These are phyloP conservation scores for Morinoia aosen DNA, from an alignment of 2,888 invertebrate species.

Conservation along the genomic window DNA sequence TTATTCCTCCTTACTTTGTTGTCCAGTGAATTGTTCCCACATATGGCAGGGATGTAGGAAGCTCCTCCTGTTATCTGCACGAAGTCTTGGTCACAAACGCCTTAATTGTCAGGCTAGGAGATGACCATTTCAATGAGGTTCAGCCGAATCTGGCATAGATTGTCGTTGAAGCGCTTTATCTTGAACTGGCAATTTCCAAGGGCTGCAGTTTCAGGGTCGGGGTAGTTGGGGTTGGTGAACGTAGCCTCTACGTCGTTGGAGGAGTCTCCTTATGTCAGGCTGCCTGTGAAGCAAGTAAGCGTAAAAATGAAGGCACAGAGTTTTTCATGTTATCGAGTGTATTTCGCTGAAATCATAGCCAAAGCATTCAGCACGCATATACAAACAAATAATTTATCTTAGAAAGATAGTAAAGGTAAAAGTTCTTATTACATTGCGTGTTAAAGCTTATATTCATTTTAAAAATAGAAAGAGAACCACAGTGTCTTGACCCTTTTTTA, in stretches of 20 bases:
- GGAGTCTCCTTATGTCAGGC: not conserved
- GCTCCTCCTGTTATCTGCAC: constrained; percentile 76
- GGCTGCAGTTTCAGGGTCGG: not conserved
- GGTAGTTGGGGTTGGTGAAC: constrained; percentile 80
- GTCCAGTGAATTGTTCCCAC: constrained; percentile 70
- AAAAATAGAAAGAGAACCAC: too few species aligned
- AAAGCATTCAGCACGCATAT: too few species aligned
- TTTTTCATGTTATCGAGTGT: too few species aligned
- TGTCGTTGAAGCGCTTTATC: constrained; percentile 79
- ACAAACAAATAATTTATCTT: too few species aligned
- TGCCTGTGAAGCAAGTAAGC: not conserved
- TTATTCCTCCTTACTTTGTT: constrained; percentile 69
- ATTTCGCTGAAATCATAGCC: too few species aligned
- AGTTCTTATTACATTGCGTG: too few species aligned
- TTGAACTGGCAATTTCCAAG: constrained; percentile 78
- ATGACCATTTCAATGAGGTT: constrained; percentile 83
- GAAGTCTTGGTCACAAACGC: constrained; percentile 81
- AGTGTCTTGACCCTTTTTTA: too few species aligned
- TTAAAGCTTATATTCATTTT: too few species aligned
- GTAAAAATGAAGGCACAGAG: too few species aligned
- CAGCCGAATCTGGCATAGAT: constrained; percentile 83
- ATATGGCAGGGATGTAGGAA: constrained; percentile 64
- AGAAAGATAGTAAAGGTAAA: too few species aligned
- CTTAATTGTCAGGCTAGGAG: constrained; percentile 82
- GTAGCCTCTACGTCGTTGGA: constrained; percentile 81